phyloP scores from a whole-genome alignment of 2,888 invertebrate genomes.

The Limnephilus marmoratus region DNA sequence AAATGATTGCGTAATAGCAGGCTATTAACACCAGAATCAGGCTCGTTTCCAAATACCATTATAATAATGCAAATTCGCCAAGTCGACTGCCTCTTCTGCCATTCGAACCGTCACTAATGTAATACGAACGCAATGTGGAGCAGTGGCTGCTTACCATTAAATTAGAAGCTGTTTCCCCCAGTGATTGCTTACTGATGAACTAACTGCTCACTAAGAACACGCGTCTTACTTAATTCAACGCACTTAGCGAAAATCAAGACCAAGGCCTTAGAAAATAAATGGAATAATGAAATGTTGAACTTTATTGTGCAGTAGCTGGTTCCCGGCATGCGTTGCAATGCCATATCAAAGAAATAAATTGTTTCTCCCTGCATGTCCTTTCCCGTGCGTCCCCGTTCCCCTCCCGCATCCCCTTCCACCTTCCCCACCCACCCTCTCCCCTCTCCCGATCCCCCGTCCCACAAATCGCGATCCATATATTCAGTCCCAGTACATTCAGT shows the following conservation, averaged over 20 bases:
- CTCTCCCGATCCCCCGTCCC: too few species aligned
- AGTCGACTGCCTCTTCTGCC: conserved; percentile 18
- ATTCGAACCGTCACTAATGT: conserved; percentile 41
- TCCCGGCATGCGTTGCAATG: too few species aligned
- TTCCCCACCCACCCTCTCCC: too few species aligned
- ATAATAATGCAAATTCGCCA: conserved; percentile 30
- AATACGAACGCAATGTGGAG: conserved; percentile 28
- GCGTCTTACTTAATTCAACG: not conserved
- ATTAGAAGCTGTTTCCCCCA: conserved; percentile 20
- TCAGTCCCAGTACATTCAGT: too few species aligned
- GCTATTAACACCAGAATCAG: not conserved
- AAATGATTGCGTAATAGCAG: conserved; percentile 16
- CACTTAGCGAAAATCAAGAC: not conserved
- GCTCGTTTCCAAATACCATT: not conserved
- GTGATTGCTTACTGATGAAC: conserved; percentile 34
- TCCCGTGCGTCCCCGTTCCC: too few species aligned
- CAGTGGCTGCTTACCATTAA: conserved; percentile 32
- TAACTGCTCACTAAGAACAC: conserved; percentile 13
- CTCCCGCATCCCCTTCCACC: too few species aligned
- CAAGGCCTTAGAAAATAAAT: not conserved
- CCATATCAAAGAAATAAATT: too few species aligned
- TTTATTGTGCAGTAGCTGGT: not conserved
- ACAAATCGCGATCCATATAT: too few species aligned
- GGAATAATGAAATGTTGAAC: not conserved
- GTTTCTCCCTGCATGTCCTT: too few species aligned